Conservation (phyloP, 64 coral and sea anemone species). For the Stichodactyla mertensii region DNA sequence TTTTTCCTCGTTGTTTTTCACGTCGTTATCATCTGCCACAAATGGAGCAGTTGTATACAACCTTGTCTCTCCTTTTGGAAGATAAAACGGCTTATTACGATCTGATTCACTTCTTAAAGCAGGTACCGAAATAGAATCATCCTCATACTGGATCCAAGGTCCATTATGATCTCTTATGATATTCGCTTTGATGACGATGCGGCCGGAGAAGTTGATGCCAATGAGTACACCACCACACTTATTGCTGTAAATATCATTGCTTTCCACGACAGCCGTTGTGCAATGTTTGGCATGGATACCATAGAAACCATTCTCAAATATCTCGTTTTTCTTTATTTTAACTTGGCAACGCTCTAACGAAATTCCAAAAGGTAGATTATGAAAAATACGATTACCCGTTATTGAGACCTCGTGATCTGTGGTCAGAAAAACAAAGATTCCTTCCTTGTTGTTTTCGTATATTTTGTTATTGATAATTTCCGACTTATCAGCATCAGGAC, state of each 20-base stretch:
- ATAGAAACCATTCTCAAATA: conserved; percentile 68
- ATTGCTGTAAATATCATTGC: conserved; percentile 40
- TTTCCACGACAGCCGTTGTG: conserved; percentile 29
- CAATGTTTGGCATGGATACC: conserved; percentile 32
- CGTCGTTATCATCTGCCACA: conserved; percentile 1
- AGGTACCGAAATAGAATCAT: not conserved
- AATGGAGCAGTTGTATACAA: conserved; percentile 29
- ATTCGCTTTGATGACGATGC: conserved; percentile 33
- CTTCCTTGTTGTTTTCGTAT: conserved; percentile 54
- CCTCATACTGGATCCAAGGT: not conserved
- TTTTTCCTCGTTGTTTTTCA: conserved; percentile 38
- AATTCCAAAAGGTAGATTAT: conserved; percentile 44
- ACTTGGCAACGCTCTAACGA: conserved; percentile 24
- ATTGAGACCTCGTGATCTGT: not conserved
- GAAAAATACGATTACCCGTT: conserved; percentile 35
- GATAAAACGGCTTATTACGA: not conserved
- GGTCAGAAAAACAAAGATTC: conserved; percentile 7
- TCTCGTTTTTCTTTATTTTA: conserved; percentile 15
- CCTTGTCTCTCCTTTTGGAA: conserved; percentile 52
- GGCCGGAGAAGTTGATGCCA: conserved; percentile 48
- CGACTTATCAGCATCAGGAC: conserved; percentile 27
- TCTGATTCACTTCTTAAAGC: not conserved
- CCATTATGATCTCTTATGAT: conserved; percentile 52
- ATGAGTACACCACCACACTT: conserved; percentile 75
- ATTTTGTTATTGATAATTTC: conserved; percentile 38